Percentiles rank a stretch among this genome's conserved stretches.
Evolutionary conservation across 2,797 vertebrate species (phyloP).

Genomic region (Rallus crepitans): DNA sequence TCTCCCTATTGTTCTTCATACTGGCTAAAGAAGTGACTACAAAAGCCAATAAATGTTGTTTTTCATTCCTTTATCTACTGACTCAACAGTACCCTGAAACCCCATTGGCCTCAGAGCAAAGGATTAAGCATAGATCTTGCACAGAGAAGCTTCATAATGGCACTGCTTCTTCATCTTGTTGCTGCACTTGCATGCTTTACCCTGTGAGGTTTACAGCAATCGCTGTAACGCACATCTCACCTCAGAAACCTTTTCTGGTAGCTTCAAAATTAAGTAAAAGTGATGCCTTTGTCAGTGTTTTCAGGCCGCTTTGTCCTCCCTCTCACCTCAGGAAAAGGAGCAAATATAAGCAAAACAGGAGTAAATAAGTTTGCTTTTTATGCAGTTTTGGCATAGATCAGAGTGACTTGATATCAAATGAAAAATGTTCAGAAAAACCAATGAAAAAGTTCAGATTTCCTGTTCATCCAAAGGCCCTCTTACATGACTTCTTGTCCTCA

Average conservation of each 20-base stretch:
- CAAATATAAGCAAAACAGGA: not conserved
- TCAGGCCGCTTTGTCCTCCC: not conserved
- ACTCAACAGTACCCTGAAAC: not conserved
- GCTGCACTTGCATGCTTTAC: not conserved
- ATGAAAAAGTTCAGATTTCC: not conserved
- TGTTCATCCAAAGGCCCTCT: not conserved
- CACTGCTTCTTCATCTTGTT: not conserved
- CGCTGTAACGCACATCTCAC: not conserved
- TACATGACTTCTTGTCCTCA: not conserved
- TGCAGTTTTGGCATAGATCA: not conserved
- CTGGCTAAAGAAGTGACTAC: not conserved
- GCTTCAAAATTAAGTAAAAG: not conserved
- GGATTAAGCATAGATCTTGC: accelerated
- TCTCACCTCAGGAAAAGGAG: not conserved
- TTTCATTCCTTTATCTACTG: not conserved
- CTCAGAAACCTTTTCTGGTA: not conserved
- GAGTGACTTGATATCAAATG: not conserved
- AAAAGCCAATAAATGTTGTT: not conserved
- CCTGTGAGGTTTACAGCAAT: not conserved
- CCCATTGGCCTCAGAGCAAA: not conserved
- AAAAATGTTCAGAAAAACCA: not conserved
- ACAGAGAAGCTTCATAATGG: not conserved
- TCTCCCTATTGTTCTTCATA: not conserved
- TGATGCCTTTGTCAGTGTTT: not conserved
- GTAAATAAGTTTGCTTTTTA: not conserved